phyloP scores from a whole-genome alignment of 2,113 vertebrate genomes.

The Hyla sarda region DNA sequence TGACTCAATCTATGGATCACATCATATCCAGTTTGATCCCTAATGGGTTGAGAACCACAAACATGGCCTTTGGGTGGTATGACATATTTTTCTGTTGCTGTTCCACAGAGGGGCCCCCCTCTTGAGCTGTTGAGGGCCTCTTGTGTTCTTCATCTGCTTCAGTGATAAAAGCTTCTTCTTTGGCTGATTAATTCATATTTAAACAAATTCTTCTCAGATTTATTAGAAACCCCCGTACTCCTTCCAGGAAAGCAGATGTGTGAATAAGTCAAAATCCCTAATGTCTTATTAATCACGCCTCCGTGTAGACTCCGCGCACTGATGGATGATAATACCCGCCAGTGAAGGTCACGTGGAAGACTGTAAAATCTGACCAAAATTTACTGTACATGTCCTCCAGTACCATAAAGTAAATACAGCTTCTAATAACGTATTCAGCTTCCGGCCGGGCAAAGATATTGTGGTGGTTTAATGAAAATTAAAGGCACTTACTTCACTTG shows the following conservation, averaged over 20 bases:
- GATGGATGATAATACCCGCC: not conserved
- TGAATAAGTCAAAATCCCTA: not conserved
- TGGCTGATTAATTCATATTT: not conserved
- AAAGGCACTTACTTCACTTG: conserved; percentile 14
- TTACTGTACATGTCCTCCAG: not conserved
- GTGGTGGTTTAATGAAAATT: not conserved
- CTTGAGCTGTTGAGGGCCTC: not conserved
- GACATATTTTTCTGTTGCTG: not conserved
- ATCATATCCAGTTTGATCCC: no score
- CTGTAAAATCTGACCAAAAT: not conserved
- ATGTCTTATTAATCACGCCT: not conserved
- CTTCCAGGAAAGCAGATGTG: conserved; percentile 10
- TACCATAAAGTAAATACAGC: not conserved
- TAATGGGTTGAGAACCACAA: no score
- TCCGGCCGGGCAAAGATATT: not conserved
- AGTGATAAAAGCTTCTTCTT: not conserved
- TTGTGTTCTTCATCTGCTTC: not conserved
- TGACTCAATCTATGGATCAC: no score
- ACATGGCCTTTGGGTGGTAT: no score
- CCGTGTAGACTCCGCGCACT: not conserved
- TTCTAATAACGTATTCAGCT: conserved; percentile 4
- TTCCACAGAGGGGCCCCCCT: not conserved
- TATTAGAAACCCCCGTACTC: not conserved
- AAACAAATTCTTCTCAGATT: not conserved
- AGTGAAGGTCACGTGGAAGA: not conserved